phyloP scores from a whole-genome alignment of 2,797 vertebrate genomes.

The Enteromius anoplus region DNA sequence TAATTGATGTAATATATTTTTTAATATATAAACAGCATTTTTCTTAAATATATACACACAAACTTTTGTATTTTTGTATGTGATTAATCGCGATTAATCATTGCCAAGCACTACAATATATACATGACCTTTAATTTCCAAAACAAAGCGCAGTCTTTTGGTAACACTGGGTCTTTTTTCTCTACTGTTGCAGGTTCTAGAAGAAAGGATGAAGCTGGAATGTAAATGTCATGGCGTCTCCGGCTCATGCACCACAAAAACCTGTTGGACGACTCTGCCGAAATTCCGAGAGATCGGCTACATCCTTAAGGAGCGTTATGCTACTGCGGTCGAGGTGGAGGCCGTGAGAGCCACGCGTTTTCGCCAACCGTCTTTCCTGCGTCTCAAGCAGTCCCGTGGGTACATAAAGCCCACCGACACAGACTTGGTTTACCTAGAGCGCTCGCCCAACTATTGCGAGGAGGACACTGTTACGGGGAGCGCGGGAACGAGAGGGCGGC shows the following conservation, averaged over 20 bases:
- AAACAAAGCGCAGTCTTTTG: neutral
- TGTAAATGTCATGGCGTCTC: constrained; percentile 98
- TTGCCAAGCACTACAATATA: neutral
- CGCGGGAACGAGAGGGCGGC: constrained; percentile 89
- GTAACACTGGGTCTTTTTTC: neutral
- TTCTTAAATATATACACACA: neutral
- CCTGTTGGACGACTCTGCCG: constrained; percentile 97
- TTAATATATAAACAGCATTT: neutral
- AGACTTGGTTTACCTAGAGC: constrained; percentile 96
- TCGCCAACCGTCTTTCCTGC: constrained; percentile 94
- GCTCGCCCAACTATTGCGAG: constrained; percentile 99
- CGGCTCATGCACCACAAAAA: constrained; percentile 97
- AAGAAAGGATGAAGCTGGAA: constrained; percentile 95
- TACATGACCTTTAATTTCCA: neutral
- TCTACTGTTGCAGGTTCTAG: constrained; percentile 82
- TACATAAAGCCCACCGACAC: constrained; percentile 96
- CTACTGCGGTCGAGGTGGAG: constrained; percentile 92
- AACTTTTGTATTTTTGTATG: neutral
- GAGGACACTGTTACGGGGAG: constrained; percentile 91
- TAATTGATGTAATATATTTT: too few species aligned
- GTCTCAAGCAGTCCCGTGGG: constrained; percentile 91
- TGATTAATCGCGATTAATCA: neutral
- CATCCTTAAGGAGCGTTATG: constrained; percentile 93
- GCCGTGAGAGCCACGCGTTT: constrained; percentile 92
- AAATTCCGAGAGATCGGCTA: constrained; percentile 97